These are phyloP conservation scores for Ctenopoma kingsleyae DNA, from an alignment of 2,797 vertebrate genomes.

Conservation along the genomic window DNA sequence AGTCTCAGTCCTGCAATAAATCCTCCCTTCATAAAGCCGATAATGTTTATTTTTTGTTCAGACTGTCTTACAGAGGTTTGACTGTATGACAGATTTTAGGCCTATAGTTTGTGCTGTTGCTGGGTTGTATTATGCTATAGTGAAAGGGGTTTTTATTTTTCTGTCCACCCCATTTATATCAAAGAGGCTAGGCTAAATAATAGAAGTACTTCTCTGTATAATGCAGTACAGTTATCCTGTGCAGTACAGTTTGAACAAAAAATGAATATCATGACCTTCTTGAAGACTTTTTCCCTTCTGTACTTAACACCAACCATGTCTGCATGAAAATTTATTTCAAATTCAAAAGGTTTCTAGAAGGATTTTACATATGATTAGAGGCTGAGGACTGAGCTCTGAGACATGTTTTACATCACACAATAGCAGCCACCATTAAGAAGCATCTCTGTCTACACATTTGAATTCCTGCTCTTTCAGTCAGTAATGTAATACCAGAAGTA, in stretches of 20 bases:
- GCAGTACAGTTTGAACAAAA: not conserved
- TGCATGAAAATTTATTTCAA: slow-evolving; percentile 55
- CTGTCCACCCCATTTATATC: not conserved
- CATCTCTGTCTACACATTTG: slow-evolving; percentile 26
- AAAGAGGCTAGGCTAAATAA: not conserved
- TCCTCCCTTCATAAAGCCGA: too few species aligned
- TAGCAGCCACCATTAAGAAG: slow-evolving; percentile 35
- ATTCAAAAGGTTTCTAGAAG: slow-evolving; percentile 54
- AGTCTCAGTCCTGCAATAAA: too few species aligned
- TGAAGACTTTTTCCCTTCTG: slow-evolving; percentile 8
- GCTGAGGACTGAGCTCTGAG: slow-evolving; percentile 34
- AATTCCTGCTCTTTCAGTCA: slow-evolving; percentile 27
- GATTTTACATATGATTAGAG: slow-evolving; percentile 62
- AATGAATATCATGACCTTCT: not conserved
- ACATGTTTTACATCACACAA: slow-evolving; percentile 56
- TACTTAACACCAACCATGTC: slow-evolving; percentile 38
- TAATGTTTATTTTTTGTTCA: too few species aligned
- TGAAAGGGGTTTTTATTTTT: not conserved
- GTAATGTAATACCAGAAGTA: slow-evolving; percentile 24
- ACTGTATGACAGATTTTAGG: not conserved
- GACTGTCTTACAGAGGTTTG: too few species aligned
- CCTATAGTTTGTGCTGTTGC: not conserved
- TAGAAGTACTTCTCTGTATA: not conserved
- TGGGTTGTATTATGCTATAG: not conserved
- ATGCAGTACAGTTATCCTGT: not conserved